phyloP scores from a whole-genome alignment of 2,113 vertebrate genomes.

The Pollachius pollachius region DNA sequence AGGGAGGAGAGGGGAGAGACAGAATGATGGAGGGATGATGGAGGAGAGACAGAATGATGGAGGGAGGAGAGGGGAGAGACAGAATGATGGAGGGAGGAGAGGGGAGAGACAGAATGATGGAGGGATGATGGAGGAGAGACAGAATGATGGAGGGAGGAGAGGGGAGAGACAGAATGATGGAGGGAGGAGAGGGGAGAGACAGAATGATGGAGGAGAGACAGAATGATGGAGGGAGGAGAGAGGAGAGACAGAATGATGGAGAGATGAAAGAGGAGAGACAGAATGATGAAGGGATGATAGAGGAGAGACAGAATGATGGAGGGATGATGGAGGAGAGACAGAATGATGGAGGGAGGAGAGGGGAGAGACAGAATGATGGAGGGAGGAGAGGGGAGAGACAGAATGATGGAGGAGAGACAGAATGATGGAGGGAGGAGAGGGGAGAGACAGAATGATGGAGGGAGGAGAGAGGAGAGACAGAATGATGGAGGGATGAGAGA shows the following conservation, averaged over 20 bases:
- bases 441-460: background rate
- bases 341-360: background rate
- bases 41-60: no score
- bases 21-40: background rate
- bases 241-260: background rate
- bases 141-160: constrained; percentile 40
- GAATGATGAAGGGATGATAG: no score
- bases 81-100: background rate
- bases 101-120: no score
- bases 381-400: background rate
- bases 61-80: background rate
- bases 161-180: constrained; percentile 22
- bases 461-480: background rate
- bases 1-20: background rate
- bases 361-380: background rate
- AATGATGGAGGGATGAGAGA: background rate
- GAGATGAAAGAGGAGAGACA: no score
- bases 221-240: background rate
- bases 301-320: no score
- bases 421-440: no score
- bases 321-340: background rate
- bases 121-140: no score
- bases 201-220: background rate
- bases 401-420: background rate
- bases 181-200: constrained; percentile 33